These are phyloP conservation scores for Apotomis turbidana DNA, from an alignment of 2,888 invertebrate species.

Conservation along the genomic window DNA sequence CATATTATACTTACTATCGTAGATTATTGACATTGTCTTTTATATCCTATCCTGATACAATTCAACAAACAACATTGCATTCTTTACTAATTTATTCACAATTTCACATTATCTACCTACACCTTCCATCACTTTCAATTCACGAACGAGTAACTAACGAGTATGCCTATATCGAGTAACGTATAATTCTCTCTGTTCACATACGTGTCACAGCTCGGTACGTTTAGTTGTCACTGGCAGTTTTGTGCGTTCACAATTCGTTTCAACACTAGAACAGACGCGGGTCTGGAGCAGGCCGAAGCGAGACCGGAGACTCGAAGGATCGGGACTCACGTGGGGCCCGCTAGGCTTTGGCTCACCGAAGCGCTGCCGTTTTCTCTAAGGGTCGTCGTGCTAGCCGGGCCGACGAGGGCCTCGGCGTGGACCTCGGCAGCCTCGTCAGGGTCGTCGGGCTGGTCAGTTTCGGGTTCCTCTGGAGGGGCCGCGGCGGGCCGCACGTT, in stretches of 20 bases:
- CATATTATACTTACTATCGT: conserved; percentile 54
- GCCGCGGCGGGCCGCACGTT: conserved; percentile 77
- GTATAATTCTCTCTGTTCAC: conserved; percentile 62
- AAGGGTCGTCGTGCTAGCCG: conserved; percentile 39
- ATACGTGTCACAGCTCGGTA: conserved; percentile 52
- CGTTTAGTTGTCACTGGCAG: conserved; percentile 42
- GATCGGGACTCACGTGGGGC: conserved; percentile 58
- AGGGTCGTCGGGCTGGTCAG: conserved; percentile 47
- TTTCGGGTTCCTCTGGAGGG: conserved; percentile 64
- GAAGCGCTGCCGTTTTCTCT: conserved; percentile 42
- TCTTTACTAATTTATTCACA: conserved; percentile 70
- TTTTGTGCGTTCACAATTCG: conserved; percentile 54
- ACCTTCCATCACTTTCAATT: conserved; percentile 62
- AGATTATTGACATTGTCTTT: conserved; percentile 69
- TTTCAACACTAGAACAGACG: conserved; percentile 41
- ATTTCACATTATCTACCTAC: conserved; percentile 77
- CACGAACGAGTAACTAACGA: conserved; percentile 55
- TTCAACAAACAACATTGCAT: conserved; percentile 79
- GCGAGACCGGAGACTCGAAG: conserved; percentile 43
- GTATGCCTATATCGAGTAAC: conserved; percentile 49
- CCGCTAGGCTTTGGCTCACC: conserved; percentile 55
- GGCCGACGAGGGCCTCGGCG: conserved; percentile 44
- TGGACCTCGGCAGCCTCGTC: conserved; percentile 41
- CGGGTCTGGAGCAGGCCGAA: conserved; percentile 34
- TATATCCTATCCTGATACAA: conserved; percentile 64